A percentile compares a stretch with the other conserved stretches of the same genome.
Conservation (phyloP, 2,797 vertebrate genomes). For the Fratercula arctica region DNA sequence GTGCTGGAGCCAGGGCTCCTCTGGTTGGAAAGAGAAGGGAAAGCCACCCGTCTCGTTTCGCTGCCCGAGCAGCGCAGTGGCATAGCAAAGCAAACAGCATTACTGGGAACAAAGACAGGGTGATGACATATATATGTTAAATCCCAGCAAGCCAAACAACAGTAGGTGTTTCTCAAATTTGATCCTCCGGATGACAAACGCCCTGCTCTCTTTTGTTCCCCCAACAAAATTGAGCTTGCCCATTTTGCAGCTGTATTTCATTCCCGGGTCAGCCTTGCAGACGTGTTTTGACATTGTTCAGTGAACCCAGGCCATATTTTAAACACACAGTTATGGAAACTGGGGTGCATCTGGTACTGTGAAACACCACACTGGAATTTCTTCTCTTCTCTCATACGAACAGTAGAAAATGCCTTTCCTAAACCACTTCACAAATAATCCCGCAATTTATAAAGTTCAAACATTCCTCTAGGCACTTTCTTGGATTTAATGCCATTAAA, state of each 20-base stretch:
- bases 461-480: background rate
- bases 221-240: background rate
- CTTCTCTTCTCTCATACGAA: background rate
- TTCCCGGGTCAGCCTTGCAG: background rate
- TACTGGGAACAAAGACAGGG: background rate
- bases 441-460: background rate
- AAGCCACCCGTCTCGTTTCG: fast-evolving
- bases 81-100: background rate
- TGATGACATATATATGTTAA: background rate
- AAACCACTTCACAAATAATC: background rate
- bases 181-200: background rate
- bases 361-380: background rate
- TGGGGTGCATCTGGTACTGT: background rate
- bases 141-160: slow-evolving; percentile 30
- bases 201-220: background rate
- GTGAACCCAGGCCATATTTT: background rate
- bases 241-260: background rate
- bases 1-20: background rate
- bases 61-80: background rate
- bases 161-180: slow-evolving; percentile 25
- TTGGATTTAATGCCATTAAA: background rate
- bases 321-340: background rate
- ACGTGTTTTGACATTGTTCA: background rate
- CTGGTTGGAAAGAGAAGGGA: background rate
- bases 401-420: background rate